Conservation (phyloP, 2,888 invertebrate species). For the Platycheirus albimanus region DNA sequence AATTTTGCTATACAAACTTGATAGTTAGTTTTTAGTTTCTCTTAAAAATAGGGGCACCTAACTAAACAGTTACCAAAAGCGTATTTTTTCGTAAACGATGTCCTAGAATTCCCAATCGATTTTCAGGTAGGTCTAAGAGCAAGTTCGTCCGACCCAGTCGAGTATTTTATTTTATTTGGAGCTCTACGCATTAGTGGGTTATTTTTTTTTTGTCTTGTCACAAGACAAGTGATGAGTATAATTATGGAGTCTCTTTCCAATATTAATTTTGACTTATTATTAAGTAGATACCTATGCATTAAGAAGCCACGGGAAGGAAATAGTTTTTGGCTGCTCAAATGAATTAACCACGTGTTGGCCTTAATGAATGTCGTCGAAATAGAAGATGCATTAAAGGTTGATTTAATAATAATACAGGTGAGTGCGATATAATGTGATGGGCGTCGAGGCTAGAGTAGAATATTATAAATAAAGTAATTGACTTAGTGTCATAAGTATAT, state of each 20-base stretch:
- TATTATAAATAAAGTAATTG: background rate
- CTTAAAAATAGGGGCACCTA: too few relatives aligned
- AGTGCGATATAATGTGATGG: background rate
- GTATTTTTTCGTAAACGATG: too few relatives aligned
- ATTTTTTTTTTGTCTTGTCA: too few relatives aligned
- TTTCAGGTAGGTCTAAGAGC: too few relatives aligned
- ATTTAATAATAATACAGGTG: background rate
- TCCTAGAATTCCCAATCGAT: too few relatives aligned
- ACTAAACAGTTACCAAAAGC: too few relatives aligned
- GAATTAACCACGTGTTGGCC: slow-evolving; percentile 12
- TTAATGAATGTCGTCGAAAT: background rate
- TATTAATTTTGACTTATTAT: background rate
- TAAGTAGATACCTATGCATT: slow-evolving; percentile 30
- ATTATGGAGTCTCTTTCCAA: background rate
- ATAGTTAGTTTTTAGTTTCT: too few relatives aligned
- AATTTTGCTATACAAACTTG: too few relatives aligned
- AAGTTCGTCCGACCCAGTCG: too few relatives aligned
- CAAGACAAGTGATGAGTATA: background rate
- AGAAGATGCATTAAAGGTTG: background rate
- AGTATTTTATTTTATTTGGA: too few relatives aligned
- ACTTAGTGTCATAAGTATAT: too few relatives aligned
- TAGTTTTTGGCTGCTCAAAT: slow-evolving; percentile 20
- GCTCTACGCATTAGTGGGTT: too few relatives aligned
- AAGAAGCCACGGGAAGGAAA: background rate
- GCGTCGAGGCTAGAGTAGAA: background rate